Conservation (phyloP, 2,797 vertebrate genomes). For the Rhincodon typus region DNA sequence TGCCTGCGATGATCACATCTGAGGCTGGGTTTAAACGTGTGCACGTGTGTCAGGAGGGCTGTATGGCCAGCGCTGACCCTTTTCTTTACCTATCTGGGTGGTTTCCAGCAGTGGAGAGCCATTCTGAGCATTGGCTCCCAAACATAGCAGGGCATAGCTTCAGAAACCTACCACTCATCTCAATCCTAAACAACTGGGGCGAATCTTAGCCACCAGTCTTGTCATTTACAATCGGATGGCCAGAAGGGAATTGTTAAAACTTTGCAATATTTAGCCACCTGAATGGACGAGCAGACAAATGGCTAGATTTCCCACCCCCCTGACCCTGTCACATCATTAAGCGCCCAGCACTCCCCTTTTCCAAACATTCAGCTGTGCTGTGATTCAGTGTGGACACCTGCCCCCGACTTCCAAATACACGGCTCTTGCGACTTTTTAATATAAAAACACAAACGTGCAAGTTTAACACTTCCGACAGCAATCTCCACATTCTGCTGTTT, state of each 20-base stretch:
- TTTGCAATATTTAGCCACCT: neutral
- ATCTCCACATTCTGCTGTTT: neutral
- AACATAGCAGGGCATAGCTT: neutral
- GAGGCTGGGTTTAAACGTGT: too few relatives aligned
- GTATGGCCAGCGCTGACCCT: neutral
- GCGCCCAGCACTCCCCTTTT: neutral
- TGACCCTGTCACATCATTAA: neutral
- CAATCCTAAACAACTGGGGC: neutral
- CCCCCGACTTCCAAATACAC: too few relatives aligned
- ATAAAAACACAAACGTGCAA: neutral
- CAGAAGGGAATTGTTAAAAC: neutral
- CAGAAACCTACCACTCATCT: neutral
- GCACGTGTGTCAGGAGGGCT: too few relatives aligned
- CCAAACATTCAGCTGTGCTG: too few relatives aligned
- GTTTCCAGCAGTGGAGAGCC: neutral
- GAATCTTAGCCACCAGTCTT: neutral
- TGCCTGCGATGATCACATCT: neutral
- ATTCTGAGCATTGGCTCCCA: neutral
- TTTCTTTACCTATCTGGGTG: neutral
- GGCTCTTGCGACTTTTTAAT: neutral
- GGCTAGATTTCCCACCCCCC: neutral
- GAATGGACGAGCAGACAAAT: neutral
- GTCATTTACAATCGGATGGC: neutral
- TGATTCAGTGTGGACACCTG: neutral
- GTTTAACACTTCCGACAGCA: neutral